phyloP scores from a whole-genome alignment of 2,888 invertebrate genomes.

The Ennomos erosarius region DNA sequence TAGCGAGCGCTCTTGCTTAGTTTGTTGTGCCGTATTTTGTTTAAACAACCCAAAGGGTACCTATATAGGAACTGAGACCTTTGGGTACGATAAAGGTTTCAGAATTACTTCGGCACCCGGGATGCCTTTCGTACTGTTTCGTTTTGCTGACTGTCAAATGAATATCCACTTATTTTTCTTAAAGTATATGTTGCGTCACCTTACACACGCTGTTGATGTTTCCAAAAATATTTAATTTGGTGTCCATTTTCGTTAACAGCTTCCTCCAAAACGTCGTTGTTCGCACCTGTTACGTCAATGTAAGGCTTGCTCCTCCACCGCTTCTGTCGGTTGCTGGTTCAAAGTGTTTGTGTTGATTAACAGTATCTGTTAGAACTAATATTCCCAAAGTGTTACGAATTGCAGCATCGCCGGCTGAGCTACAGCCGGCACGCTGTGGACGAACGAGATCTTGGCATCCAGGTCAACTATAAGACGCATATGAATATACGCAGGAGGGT shows the following conservation, averaged over 20 bases:
- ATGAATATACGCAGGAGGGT: conserved; percentile 95
- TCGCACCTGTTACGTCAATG: conserved; percentile 15
- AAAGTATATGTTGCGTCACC: conserved; percentile 6
- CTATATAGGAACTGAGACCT: too few relatives aligned
- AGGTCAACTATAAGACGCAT: conserved; percentile 95
- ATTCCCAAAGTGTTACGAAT: conserved; percentile 32
- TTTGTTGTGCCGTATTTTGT: too few relatives aligned
- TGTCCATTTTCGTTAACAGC: not conserved
- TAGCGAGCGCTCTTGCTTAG: too few relatives aligned
- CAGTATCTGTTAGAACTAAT: conserved; percentile 31
- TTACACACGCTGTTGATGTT: conserved; percentile 13
- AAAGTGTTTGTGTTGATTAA: conserved; percentile 14
- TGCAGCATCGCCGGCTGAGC: conserved; percentile 94
- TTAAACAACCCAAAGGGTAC: too few relatives aligned
- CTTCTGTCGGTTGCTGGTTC: conserved; percentile 33
- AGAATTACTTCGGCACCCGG: not conserved
- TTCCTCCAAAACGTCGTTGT: conserved; percentile 7
- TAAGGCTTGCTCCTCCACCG: conserved; percentile 28
- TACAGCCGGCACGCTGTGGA: conserved; percentile 96
- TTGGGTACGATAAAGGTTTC: too few relatives aligned
- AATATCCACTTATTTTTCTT: not conserved
- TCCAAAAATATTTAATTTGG: not conserved
- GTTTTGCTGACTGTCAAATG: not conserved
- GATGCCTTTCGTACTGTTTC: not conserved
- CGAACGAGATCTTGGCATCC: conserved; percentile 94